Percentiles rank a stretch among this genome's conserved stretches.
phyloP scores from a whole-genome alignment of 1,140 invertebrate species.

The Heliconius melpomene region DNA sequence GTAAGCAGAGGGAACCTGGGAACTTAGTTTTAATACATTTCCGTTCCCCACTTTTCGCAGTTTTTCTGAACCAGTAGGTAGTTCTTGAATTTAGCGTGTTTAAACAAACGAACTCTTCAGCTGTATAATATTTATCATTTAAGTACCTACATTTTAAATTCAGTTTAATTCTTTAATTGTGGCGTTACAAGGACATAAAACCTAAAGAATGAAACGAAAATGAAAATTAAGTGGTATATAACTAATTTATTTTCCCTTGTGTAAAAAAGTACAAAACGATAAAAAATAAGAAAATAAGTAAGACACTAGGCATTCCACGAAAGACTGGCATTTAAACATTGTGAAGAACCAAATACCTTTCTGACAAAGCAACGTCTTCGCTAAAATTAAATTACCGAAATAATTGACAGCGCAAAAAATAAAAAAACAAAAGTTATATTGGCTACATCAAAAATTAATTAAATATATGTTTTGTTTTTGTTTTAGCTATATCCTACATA shows the following conservation, averaged over 20 bases:
- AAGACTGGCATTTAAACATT: neutral
- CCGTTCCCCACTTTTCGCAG: too few species aligned
- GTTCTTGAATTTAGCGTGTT: too few species aligned
- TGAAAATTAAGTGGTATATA: neutral
- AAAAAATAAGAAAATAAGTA: neutral
- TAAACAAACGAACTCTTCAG: too few species aligned
- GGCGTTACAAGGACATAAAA: too few species aligned
- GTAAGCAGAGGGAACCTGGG: too few species aligned
- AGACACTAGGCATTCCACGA: neutral
- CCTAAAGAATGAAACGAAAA: too few species aligned
- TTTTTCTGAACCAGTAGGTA: too few species aligned
- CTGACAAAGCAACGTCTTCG: neutral
- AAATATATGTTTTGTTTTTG: neutral
- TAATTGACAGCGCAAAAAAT: neutral
- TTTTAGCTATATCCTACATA: too few species aligned
- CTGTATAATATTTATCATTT: too few species aligned
- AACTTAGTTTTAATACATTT: too few species aligned
- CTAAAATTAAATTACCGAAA: slow-evolving; percentile 2
- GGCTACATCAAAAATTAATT: neutral
- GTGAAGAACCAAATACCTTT: neutral
- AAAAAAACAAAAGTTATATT: neutral
- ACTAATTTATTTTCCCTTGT: neutral
- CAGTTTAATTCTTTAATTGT: too few species aligned
- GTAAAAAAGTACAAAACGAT: neutral
- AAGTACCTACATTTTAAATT: too few species aligned